A percentile compares a stretch with the other conserved stretches of the same genome.
Conservation (phyloP, 1,140 invertebrate species). For the Drosophila kikkawai region DNA sequence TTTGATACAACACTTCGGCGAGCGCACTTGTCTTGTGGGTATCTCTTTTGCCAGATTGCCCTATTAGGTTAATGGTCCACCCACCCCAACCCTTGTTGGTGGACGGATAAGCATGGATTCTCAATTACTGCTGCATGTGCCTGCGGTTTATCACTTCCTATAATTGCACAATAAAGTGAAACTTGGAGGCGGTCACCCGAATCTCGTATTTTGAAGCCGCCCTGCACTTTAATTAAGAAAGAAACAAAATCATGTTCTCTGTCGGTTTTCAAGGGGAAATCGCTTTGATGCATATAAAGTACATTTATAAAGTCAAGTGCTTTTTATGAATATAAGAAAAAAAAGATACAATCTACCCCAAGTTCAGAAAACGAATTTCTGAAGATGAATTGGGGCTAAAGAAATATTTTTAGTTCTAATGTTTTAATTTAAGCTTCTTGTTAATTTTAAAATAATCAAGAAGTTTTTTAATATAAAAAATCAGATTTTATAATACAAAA, state of each 20-base stretch:
- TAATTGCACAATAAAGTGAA: conserved; percentile 39
- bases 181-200: conserved; percentile 29
- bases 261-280: conserved; percentile 7
- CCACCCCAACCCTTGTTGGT: conserved; percentile 8
- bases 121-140: conserved; percentile 40
- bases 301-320: conserved; percentile 41
- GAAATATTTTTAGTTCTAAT: not conserved
- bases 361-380: conserved; percentile 2
- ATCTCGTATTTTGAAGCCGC: conserved; percentile 2
- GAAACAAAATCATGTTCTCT: conserved; percentile 16
- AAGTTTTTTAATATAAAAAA: no score
- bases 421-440: no score
- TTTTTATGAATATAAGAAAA: conserved; percentile 21
- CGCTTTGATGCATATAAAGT: conserved; percentile 6
- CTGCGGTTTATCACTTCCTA: conserved; percentile 44
- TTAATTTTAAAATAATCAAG: no score
- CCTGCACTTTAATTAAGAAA: conserved; percentile 22
- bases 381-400: not conserved
- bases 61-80: conserved; percentile 34
- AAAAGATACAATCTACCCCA: conserved; percentile 17
- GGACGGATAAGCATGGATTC: conserved; percentile 33
- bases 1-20: conserved; percentile 36
- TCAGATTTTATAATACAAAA: no score
- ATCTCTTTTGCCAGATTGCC: conserved; percentile 39
- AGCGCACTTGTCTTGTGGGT: conserved; percentile 21